phyloP scores from a whole-genome alignment of 1,140 invertebrate genomes.

The Lucilia cuprina region DNA sequence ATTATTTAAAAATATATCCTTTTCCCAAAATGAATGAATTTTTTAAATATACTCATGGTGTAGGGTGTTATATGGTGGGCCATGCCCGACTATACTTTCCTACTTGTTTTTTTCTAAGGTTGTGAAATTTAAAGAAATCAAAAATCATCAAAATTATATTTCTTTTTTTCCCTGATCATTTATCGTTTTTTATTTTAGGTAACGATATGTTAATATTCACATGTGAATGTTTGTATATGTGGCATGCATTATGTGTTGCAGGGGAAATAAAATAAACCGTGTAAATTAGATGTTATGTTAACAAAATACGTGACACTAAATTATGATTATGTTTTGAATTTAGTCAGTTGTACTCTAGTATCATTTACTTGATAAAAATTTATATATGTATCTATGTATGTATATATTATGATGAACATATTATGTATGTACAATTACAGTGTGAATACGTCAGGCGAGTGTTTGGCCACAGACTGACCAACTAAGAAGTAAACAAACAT shows the following conservation, averaged over 20 bases:
- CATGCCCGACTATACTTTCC: too few species aligned
- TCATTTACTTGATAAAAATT: neutral
- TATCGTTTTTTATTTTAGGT: too few species aligned
- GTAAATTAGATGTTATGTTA: slow-evolving; percentile 40
- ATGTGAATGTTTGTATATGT: slow-evolving; percentile 1
- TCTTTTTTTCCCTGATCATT: too few species aligned
- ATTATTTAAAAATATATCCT: too few species aligned
- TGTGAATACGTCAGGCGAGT: too few species aligned
- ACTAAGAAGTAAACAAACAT: slow-evolving; percentile 4
- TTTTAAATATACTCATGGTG: too few species aligned
- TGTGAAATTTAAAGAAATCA: too few species aligned
- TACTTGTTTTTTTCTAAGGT: too few species aligned
- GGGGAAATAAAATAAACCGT: slow-evolving; percentile 41
- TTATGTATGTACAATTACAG: neutral
- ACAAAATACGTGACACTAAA: slow-evolving; percentile 35
- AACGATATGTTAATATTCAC: neutral
- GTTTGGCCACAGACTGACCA: neutral
- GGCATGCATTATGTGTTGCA: slow-evolving; percentile 28
- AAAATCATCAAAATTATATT: too few species aligned
- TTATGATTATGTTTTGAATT: slow-evolving; percentile 32
- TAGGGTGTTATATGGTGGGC: too few species aligned
- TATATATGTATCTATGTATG: neutral
- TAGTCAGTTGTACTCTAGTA: neutral
- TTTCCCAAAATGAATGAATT: too few species aligned
- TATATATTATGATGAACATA: neutral